Evolutionary conservation across 2,113 vertebrate species (phyloP).

Genomic region (Danio rerio): GRCz12tu NC_133200.1:33311501-33312000

Average conservation of each 20-base stretch:
- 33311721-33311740: conserved; percentile 72
- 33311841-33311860: neutral
- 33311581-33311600: conserved; percentile 57
- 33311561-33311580: conserved; percentile 48
- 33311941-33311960: neutral
- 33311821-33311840: neutral
- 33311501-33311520: conserved; percentile 54
- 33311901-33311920: conserved; percentile 33
- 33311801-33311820: neutral
- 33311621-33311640: conserved; percentile 70
- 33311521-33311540: conserved; percentile 66
- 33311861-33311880: neutral
- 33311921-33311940: conserved; percentile 41
- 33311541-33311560: conserved; percentile 68
- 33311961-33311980: neutral
- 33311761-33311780: conserved; percentile 45
- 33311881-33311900: conserved; percentile 6
- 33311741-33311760: conserved; percentile 72
- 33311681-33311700: conserved; percentile 56
- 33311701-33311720: conserved; percentile 57
- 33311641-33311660: conserved; percentile 75
- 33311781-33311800: conserved; percentile 14
- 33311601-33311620: conserved; percentile 61
- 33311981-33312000: neutral
- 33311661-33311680: conserved; percentile 58